Base-by-base conservation (phyloP, 2,113 vertebrate species). In the Lophochroa leadbeateri region DNA sequence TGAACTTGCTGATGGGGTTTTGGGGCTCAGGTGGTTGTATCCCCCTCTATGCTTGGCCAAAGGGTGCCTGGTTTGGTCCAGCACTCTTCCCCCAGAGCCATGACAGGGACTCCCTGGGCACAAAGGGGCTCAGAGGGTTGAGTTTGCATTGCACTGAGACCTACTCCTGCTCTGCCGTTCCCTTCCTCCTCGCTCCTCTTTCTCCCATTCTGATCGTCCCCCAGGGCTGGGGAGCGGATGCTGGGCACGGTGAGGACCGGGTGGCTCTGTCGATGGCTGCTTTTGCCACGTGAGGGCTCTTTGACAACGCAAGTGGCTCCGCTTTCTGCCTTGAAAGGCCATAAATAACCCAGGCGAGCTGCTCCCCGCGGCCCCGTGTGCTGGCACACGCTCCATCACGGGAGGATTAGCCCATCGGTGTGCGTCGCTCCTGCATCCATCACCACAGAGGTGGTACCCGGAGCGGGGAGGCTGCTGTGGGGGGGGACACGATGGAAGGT, bases 181-280 rank as follows among this genome's bases (percentile, higher is more conserved):
- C 52, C 77, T 91, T 74, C 71, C 44, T 90, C 70, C 23, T n/a
- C 4, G 1, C 24, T 84, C 53, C 17, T 39, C 29, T 63, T 83
- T 15, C 47, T 52, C 57, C 18, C 7, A 1, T 24, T 28, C 17
- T 18, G 7, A 9, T 39, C 39, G 71, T 8, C 1, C 1, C 5
- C 18, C 0, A 0, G 65, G 21, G n/a, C 37, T 71, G 90, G 13
- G 33, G 19, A 43, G 60, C 1, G 1, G 70, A 7, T 23, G 35
- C 46, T 33, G 68, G 47, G 63, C 28, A n/a, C 0, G 0, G 11
- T 18, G 79, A 25, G 46, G 28, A 9, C 58, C 1, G 2, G 18
- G 71, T 0, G 1, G 47, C 29, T 13, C 33, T 0, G 0, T 41
- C 0, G 0, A 80, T 1, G 27, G 49, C 12, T 52, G 55, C 31